Evolutionary conservation across 37 sponge, comb jelly and placozoan genomes (phyloP), one percentile per base, ranked within the genome.

Genomic region (Aplysina aerophoba): DNA sequence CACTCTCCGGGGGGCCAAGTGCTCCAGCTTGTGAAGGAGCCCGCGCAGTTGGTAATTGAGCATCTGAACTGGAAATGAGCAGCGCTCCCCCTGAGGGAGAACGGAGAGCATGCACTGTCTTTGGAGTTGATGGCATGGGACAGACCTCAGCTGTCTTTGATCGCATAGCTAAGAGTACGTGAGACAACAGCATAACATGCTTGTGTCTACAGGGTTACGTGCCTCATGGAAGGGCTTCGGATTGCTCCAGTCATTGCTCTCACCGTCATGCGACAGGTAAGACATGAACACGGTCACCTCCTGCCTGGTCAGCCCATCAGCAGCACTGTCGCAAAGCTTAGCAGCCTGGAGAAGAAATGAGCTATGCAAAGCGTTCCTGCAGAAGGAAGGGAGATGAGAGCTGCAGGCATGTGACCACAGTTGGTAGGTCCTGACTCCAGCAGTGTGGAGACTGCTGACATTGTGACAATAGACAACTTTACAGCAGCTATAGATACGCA

Each of bases 51-150:
- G 88, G 81, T 87, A 91, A 55, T 41, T 71, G 85, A 86, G 85
- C 91, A 91, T 91, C 40, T 91, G 91, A 14, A 91, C 55, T 39
- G 88, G 40, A 44, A 79, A 87, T 8, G 88, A 91, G 55, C 91
- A 87, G 38, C 88, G 61, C 50, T 91, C 85, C 0, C 85, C 88
- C 91, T 91, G 80, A 21, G 17, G 28, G 37, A 27, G 55, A 44
- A 44, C 6, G 50, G 50, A 11, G 50, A n/a, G 62, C 20, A 71
- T 17, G 74, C 25, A 28, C 30, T 71, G 19, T 71, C 74, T 33
- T 19, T 24, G 19, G 20, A 17, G 36, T 71, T 59, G n/a, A n/a
- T 71, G 17, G 62, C 15, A 37, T 81, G 63, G 14, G 12, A 16
- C 33, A 15, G 62, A 14, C n/a, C 20, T 72, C 50, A 4, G 21